phyloP scores from a whole-genome alignment of 1,140 invertebrate genomes.

The Papilio machaon region DNA sequence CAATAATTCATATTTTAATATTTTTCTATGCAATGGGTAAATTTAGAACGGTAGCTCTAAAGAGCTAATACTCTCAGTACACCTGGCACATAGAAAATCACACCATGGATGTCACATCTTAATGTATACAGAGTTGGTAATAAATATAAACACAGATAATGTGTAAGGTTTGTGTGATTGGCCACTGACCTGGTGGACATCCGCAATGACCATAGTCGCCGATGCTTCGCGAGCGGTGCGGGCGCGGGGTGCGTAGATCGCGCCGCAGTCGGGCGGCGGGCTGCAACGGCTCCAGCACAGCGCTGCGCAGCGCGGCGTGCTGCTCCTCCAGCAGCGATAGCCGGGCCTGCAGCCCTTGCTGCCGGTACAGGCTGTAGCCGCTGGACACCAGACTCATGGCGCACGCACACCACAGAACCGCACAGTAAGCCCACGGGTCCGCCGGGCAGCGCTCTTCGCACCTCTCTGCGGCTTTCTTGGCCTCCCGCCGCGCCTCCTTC shows the following conservation, averaged over 20 bases:
- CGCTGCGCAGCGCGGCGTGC: constrained; percentile 70
- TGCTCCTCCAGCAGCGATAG: constrained; percentile 71
- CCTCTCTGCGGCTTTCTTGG: constrained; percentile 57
- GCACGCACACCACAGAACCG: constrained; percentile 78
- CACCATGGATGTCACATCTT: too few species aligned
- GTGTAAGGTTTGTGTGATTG: constrained; percentile 32
- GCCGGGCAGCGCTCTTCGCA: constrained; percentile 68
- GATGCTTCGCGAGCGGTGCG: constrained; percentile 61
- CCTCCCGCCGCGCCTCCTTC: constrained; percentile 56
- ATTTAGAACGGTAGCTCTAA: too few species aligned
- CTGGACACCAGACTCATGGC: constrained; percentile 77
- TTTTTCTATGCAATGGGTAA: too few species aligned
- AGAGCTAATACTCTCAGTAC: too few species aligned
- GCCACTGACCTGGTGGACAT: constrained; percentile 69
- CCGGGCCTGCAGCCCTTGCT: constrained; percentile 66
- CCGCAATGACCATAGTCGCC: constrained; percentile 71
- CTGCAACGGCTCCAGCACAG: constrained; percentile 74
- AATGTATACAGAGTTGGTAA: background rate
- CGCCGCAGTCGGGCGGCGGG: constrained; percentile 68
- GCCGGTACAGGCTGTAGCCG: constrained; percentile 71
- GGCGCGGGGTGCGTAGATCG: constrained; percentile 56
- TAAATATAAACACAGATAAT: background rate
- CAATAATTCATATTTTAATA: too few species aligned
- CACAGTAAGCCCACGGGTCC: constrained; percentile 76
- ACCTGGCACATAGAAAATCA: background rate